A percentile compares a stretch with the other conserved stretches of the same genome.
Conservation (phyloP, 2,888 invertebrate species). For the Zygaena filipendulae region DNA sequence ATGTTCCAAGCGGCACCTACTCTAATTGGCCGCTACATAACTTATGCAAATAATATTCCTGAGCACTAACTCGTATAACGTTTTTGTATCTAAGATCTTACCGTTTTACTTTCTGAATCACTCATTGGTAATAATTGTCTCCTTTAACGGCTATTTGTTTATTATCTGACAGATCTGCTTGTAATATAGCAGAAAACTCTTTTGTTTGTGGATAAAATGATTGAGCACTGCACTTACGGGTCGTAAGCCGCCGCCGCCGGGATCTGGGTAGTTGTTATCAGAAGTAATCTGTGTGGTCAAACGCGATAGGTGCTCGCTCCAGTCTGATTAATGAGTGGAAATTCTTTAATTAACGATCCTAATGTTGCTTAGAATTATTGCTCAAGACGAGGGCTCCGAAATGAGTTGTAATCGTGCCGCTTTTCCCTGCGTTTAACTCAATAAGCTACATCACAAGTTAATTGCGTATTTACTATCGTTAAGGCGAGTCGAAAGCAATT, state of each 20-base stretch:
- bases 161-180: conserved; percentile 18
- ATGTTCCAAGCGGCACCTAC: conserved; percentile 32
- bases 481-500: conserved; percentile 17
- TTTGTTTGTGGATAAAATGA: conserved; percentile 29
- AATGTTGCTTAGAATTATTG: conserved; percentile 26
- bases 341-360: conserved; percentile 47
- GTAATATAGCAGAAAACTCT: conserved; percentile 26
- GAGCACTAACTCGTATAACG: too few species aligned
- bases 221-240: conserved; percentile 14
- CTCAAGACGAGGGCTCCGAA: conserved; percentile 13
- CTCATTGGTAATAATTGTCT: too few species aligned
- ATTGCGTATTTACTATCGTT: conserved; percentile 39
- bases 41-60: conserved; percentile 42
- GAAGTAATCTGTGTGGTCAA: conserved; percentile 35
- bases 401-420: conserved; percentile 3
- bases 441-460: conserved; percentile 21
- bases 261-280: conserved; percentile 39
- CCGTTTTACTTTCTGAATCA: too few species aligned
- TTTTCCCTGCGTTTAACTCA: neutral
- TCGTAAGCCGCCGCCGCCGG: conserved; percentile 19
- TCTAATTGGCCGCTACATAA: conserved; percentile 29
- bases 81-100: too few species aligned
- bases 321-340: conserved; percentile 43
- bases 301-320: conserved; percentile 33
- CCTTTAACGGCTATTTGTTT: too few species aligned